A percentile compares a stretch with the other conserved stretches of the same genome.
These are phyloP conservation scores for Dicrurus megarhynchus DNA, from an alignment of 2,113 vertebrate species.

Conservation along the genomic window DNA sequence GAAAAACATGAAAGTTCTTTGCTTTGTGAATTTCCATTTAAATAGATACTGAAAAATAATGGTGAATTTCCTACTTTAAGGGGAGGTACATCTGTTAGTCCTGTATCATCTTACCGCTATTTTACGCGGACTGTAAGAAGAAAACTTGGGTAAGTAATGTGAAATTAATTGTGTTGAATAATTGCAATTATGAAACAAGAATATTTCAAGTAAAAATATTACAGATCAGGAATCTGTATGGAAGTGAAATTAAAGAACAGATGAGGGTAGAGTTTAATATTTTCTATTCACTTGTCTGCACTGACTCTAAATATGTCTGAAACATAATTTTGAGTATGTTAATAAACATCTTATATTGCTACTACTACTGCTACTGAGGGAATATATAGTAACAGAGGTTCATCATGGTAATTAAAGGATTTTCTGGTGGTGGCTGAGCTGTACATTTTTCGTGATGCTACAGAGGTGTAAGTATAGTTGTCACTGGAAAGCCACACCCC, in stretches of 20 bases:
- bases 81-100: neutral
- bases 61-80: slow-evolving; percentile 34
- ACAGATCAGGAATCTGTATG: neutral
- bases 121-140: neutral
- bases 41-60: slow-evolving; percentile 15
- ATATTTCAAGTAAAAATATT: neutral
- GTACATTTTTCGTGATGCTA: neutral
- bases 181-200: neutral
- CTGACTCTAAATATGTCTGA: neutral
- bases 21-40: neutral
- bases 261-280: neutral
- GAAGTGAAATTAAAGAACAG: neutral
- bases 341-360: neutral
- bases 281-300: neutral
- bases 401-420: neutral
- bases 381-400: neutral
- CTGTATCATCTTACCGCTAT: slow-evolving; percentile 8
- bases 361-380: neutral
- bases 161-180: neutral
- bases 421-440: neutral
- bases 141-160: slow-evolving; percentile 55
- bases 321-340: neutral
- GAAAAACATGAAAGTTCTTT: neutral
- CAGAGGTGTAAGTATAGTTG: neutral
- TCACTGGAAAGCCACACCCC: neutral